Evolutionary conservation across 2,888 invertebrate genomes (phyloP), one percentile per base, ranked within the genome.

Genomic region (Dexiosoma caninum): DNA sequence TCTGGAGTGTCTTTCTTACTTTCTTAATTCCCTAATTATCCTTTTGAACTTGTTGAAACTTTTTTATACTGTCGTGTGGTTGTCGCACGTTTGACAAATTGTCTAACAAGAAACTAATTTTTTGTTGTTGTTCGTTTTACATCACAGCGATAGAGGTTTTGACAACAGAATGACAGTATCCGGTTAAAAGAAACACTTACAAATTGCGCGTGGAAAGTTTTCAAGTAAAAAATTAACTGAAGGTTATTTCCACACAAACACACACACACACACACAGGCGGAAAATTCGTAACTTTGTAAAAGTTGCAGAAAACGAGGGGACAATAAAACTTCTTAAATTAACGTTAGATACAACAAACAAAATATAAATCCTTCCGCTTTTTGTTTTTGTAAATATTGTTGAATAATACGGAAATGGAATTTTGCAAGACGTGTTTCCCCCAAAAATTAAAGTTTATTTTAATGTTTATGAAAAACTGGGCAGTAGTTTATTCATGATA

Each of bases 121-220:
- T n/a, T n/a, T n/a, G n/a, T n/a, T n/a, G n/a, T n/a, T n/a, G n/a
- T n/a, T n/a, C n/a, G n/a, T n/a, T n/a, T n/a, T n/a, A n/a, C n/a
- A n/a, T 40, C n/a, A 14, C 9, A 23, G 8, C 23, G 40, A 30
- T 42, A 70, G 75, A 75, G 51, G 64, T 79, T 70, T 69, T 57
- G 70, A 75, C 62, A 79, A 75, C 79, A 51, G 59, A 79, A 53
- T 78, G 78, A 78, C 72, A 78, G 67, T 67, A 72, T 67, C 78
- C 72, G 72, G 72, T 67, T 67, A 67, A 55, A 51, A 37, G 53
- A 55, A 78, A 67, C 72, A 67, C 78, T 72, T 67, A 51, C 44
- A 72, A 67, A 78, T 37, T 60, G 44, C 42, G 66, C 72, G 66
- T 23, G 27, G n/a, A 66, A 59, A 76, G n/a, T 74, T 74, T 59